Conservation (phyloP, 2,113 vertebrate genomes). For the Corythoichthys intestinalis region DNA sequence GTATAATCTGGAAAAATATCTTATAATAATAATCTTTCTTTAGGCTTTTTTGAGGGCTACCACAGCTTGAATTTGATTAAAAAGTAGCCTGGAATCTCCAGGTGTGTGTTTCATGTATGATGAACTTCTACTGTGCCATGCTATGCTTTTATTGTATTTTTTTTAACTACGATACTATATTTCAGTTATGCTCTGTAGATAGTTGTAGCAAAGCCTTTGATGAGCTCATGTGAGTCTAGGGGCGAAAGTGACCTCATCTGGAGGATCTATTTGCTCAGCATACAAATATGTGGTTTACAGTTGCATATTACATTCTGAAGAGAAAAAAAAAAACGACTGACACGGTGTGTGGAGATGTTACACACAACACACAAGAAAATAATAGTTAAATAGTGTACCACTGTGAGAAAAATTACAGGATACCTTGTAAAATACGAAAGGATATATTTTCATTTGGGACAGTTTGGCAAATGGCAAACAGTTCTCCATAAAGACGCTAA, state of each 20-base stretch:
- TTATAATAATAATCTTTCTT: background rate
- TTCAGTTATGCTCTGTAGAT: conserved; percentile 19
- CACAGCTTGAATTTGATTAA: conserved; percentile 38
- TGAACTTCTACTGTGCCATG: background rate
- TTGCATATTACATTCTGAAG: conserved; percentile 20
- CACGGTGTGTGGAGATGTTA: conserved; percentile 10
- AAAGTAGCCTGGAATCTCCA: conserved; percentile 34
- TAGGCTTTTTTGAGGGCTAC: conserved; percentile 24
- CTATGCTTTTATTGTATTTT: background rate
- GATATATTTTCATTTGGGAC: too few relatives aligned
- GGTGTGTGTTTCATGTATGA: conserved; percentile 1
- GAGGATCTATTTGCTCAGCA: conserved; percentile 43
- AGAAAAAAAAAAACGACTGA: conserved; percentile 16
- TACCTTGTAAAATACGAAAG: too few relatives aligned
- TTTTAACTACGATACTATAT: conserved; percentile 14
- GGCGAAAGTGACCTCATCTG: conserved; percentile 53
- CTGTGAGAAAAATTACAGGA: background rate
- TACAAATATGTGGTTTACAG: conserved; percentile 48
- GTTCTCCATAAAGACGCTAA: too few relatives aligned
- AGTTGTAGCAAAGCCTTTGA: conserved; percentile 24
- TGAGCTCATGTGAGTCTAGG: conserved; percentile 52
- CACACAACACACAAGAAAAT: background rate
- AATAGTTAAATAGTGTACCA: background rate
- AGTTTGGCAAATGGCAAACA: background rate
- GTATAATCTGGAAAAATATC: background rate